phyloP scores from a whole-genome alignment of 2,888 invertebrate species.

The Drosophila merina region DNA sequence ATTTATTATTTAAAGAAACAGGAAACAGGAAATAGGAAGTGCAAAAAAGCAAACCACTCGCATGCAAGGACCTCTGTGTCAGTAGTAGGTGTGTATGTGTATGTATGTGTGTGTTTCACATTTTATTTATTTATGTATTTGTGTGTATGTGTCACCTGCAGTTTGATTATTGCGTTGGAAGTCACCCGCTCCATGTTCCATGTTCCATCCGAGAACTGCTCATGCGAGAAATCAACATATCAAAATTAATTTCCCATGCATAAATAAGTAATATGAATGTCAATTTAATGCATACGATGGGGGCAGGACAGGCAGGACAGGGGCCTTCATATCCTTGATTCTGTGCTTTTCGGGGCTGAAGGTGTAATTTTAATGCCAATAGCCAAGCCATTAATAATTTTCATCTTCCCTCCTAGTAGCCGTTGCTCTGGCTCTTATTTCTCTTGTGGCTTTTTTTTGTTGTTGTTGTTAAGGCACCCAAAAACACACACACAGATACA shows the following conservation, averaged over 20 bases:
- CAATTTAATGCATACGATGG: slow-evolving; percentile 68
- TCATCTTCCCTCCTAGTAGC: slow-evolving; percentile 28
- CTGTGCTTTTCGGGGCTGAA: slow-evolving; percentile 38
- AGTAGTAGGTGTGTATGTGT: neutral
- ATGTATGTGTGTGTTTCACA: neutral
- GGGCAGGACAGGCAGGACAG: neutral
- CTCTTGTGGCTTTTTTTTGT: slow-evolving; percentile 6
- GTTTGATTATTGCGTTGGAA: slow-evolving; percentile 6
- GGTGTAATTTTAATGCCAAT: slow-evolving; percentile 71
- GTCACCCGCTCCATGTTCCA: neutral
- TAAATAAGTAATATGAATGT: slow-evolving; percentile 77
- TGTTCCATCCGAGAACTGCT: slow-evolving; percentile 58
- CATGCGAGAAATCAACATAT: slow-evolving; percentile 77
- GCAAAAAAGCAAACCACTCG: slow-evolving; percentile 3
- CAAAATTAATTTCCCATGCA: slow-evolving; percentile 78
- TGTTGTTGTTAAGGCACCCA: slow-evolving; percentile 27
- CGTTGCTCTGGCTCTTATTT: slow-evolving; percentile 1
- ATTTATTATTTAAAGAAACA: slow-evolving; percentile 25
- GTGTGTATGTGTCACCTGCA: slow-evolving; percentile 27
- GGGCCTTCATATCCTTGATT: slow-evolving; percentile 6
- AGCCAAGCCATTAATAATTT: slow-evolving; percentile 70
- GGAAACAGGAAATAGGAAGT: neutral
- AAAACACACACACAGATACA: slow-evolving; percentile 4
- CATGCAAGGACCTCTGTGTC: neutral
- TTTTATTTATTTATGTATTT: neutral